A percentile compares a stretch with the other conserved stretches of the same genome.
Conservation (phyloP, 2,797 vertebrate species). For the Myotis myotis region DNA sequence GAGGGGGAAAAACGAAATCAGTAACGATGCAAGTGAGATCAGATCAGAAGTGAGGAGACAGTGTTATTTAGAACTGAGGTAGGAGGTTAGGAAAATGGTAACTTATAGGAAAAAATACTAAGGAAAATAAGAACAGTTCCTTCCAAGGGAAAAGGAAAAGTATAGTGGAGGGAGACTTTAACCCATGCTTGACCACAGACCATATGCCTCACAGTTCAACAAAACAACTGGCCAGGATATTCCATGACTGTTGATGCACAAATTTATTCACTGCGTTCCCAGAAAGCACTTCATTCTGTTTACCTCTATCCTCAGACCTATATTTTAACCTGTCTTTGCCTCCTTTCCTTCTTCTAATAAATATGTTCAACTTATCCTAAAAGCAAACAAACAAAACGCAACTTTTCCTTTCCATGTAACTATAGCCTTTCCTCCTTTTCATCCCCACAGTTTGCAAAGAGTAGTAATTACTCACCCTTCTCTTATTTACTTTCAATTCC, state of each 20-base stretch:
- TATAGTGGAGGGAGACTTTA: neutral
- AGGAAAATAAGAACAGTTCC: neutral
- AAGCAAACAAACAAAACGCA: neutral
- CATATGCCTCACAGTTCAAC: neutral
- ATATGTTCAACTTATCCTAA: neutral
- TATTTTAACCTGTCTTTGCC: neutral
- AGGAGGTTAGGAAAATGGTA: neutral
- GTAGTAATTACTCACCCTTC: neutral
- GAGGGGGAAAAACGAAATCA: neutral
- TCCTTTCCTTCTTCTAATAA: neutral
- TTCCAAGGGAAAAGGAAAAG: neutral
- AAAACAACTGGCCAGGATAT: neutral
- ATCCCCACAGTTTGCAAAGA: neutral
- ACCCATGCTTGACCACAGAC: neutral
- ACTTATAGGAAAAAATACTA: neutral
- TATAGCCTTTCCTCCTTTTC: neutral
- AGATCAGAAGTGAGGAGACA: neutral
- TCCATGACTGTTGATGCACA: neutral
- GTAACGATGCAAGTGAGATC: neutral
- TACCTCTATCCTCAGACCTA: neutral
- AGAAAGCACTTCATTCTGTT: neutral
- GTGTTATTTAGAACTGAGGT: neutral
- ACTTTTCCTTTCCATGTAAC: neutral
- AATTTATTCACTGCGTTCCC: neutral
- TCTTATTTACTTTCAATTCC: neutral